These are phyloP conservation scores for Leptestheria dahalacensis DNA, from an alignment of 1,140 invertebrate species.

Conservation along the genomic window DNA sequence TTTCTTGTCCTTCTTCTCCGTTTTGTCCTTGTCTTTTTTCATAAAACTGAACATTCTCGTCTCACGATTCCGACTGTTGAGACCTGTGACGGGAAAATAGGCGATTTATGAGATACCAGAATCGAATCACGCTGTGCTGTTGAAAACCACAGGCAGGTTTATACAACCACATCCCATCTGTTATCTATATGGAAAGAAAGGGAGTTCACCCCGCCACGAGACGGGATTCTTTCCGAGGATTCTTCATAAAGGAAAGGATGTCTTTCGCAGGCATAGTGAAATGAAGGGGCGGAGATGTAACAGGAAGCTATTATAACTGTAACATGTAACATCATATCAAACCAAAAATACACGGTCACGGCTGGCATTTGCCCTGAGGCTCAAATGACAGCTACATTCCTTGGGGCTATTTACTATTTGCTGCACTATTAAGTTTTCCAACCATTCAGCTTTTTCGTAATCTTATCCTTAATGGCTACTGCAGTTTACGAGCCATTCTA, in stretches of 20 bases:
- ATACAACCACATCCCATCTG: not conserved
- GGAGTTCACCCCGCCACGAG: too few species aligned
- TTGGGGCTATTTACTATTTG: not conserved
- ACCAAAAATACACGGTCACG: not conserved
- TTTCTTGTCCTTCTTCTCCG: constrained; percentile 65
- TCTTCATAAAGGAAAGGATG: too few species aligned
- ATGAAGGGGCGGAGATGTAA: too few species aligned
- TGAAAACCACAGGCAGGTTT: too few species aligned
- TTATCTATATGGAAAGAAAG: not conserved
- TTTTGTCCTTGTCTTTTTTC: constrained; percentile 68
- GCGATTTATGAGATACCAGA: too few species aligned
- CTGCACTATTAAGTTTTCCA: not conserved
- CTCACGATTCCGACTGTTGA: too few species aligned
- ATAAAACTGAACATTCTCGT: constrained; percentile 74
- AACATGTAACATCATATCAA: not conserved
- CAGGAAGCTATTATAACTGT: not conserved
- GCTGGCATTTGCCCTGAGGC: not conserved
- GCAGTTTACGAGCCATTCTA: too few species aligned
- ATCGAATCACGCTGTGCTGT: too few species aligned
- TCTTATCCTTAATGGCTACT: too few species aligned
- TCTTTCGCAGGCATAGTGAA: too few species aligned
- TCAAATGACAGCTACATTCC: not conserved
- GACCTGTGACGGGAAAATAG: too few species aligned
- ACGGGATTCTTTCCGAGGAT: too few species aligned
- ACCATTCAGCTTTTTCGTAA: not conserved